Evolutionary conservation across 2,888 invertebrate species (phyloP), one percentile per base, ranked within the genome.

Genomic region (Pegoplata infirma): DNA sequence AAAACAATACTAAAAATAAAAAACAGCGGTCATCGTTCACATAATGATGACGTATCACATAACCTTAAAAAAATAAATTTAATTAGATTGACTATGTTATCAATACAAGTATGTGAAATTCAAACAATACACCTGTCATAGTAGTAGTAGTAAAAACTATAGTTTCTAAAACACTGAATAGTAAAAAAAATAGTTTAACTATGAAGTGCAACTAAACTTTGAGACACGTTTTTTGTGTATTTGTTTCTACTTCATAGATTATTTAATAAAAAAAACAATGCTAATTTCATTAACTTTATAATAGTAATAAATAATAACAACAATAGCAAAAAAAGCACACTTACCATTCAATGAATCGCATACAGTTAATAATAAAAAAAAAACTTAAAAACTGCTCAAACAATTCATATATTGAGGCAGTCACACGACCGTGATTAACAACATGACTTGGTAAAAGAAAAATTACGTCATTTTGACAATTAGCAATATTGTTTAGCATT

Each of bases 401-500:
- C 14, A 1, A 6, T n/a, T 49, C 23, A 14, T 14, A 28, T 58
- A 16, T 59, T 67, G 67, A 47, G 55, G 63, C 17, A 44, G 69
- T 78, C 78, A 64, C 78, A 78, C 78, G 58, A 74, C 58, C 36
- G 17, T 74, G 69, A 74, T 78, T 74, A 78, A 61, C n/a, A n/a
- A n/a, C 69, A 78, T 78, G 53, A 64, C 36, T 25, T 69, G 25
- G 14, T 44, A 55, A 21, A 21, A 40, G 17, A 71, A 58, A 21
- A 40, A 17, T 78, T 69, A 78, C 78, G 74, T 78, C 73, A 74
- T 78, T 69, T 59, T 17, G 32, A 6, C 53, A 66, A 78, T 74
- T 69, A 78, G 40, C 69, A 36, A 69, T 55, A 56, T 55, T 28
- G 21, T 49, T 49, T 21, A 10, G 49, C 16, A 16, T 49, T 19